These are phyloP conservation scores for Pogonus chalceus DNA, from an alignment of 1,140 invertebrate genomes.

Conservation along the genomic window DNA sequence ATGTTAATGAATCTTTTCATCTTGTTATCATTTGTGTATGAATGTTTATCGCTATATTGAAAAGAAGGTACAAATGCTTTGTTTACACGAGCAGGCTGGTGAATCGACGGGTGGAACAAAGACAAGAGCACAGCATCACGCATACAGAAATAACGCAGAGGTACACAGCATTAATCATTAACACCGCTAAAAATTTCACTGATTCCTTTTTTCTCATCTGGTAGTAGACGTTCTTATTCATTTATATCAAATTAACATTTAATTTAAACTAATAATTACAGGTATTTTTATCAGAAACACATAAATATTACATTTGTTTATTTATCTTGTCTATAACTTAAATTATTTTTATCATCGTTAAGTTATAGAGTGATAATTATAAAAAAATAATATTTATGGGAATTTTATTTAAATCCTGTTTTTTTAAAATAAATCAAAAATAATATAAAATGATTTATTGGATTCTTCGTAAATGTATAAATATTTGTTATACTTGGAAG, in stretches of 20 bases:
- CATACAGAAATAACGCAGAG: conserved; percentile 58
- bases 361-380: too few species aligned
- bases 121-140: conserved; percentile 57
- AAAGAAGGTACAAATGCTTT: conserved; percentile 24
- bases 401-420: too few species aligned
- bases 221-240: conserved; percentile 14
- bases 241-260: conserved; percentile 8
- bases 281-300: not conserved
- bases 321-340: not conserved
- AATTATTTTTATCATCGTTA: conserved; percentile 10
- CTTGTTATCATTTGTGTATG: too few species aligned
- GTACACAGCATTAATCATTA: conserved; percentile 40
- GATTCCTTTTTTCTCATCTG: conserved; percentile 13
- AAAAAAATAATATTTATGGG: too few species aligned
- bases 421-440: too few species aligned
- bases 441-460: too few species aligned
- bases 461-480: too few species aligned
- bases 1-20: too few species aligned
- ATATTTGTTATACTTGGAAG: too few species aligned
- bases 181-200: conserved; percentile 3
- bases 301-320: not conserved
- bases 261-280: conserved; percentile 8
- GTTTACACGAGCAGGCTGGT: conserved; percentile 44
- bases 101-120: conserved; percentile 56
- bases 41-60: conserved; percentile 20